Percentiles rank a stretch among this genome's conserved stretches.
Evolutionary conservation across 2,797 vertebrate genomes (phyloP).

Genomic region (Taeniopygia guttata): DNA sequence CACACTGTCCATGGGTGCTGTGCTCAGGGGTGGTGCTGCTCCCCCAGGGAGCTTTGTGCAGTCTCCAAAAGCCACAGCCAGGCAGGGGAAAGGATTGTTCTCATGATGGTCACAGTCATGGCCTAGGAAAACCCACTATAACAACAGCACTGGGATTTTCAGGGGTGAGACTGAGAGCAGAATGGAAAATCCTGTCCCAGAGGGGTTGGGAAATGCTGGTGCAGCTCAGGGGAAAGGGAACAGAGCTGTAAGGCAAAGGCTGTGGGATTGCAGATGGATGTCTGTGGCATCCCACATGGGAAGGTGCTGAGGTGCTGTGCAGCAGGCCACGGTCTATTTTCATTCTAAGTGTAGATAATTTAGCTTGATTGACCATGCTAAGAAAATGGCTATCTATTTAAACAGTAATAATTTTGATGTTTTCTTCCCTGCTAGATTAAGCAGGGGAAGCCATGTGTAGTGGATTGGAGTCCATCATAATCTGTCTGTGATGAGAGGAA

Average conservation of each 20-base stretch:
- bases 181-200: background rate
- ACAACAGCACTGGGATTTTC: background rate
- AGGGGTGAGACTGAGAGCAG: background rate
- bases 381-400: conserved; percentile 8
- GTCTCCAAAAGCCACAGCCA: background rate
- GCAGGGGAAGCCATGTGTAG: background rate
- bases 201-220: background rate
- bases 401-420: conserved; percentile 21
- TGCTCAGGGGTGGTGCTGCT: background rate
- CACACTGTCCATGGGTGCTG: background rate
- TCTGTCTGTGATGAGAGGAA: background rate
- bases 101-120: background rate
- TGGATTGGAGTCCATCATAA: conserved; percentile 21
- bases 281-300: background rate
- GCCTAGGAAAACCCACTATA: background rate
- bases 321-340: background rate
- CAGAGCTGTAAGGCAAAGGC: background rate
- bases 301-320: background rate
- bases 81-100: background rate
- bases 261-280: background rate
- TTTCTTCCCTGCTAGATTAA: conserved; percentile 37
- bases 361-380: conserved; percentile 10
- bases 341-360: background rate
- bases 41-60: background rate
- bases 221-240: background rate